These are phyloP conservation scores for Cirrhinus mrigala DNA, from an alignment of 2,797 vertebrate genomes.

Conservation along the genomic window DNA sequence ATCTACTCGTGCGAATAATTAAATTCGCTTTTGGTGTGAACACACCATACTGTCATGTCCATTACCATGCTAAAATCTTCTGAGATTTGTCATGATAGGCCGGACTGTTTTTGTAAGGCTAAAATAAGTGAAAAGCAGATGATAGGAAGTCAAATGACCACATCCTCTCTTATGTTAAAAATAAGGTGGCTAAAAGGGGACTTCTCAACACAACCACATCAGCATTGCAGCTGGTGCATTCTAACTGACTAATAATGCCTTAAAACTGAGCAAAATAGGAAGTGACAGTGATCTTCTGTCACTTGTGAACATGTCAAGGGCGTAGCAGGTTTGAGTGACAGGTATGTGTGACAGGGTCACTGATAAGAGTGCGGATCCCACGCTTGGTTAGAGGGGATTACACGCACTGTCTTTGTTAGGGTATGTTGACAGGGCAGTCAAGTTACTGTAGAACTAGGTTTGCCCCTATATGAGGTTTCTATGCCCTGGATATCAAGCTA, in stretches of 20 bases:
- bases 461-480: neutral
- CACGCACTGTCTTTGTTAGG: neutral
- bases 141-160: neutral
- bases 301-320: slow-evolving; percentile 11
- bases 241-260: slow-evolving; percentile 6
- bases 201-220: neutral
- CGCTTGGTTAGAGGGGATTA: slow-evolving; percentile 3
- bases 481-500: neutral
- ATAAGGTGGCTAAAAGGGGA: neutral
- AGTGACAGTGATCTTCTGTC: slow-evolving; percentile 41
- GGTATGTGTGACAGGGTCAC: slow-evolving; percentile 36
- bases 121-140: too few relatives aligned
- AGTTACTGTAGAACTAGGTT: slow-evolving; percentile 1
- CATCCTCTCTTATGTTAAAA: neutral
- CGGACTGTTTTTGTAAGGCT: neutral
- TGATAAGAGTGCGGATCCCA: slow-evolving; percentile 12
- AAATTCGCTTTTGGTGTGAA: too few relatives aligned
- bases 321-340: slow-evolving; percentile 28
- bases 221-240: neutral
- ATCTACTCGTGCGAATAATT: too few relatives aligned
- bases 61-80: too few relatives aligned
- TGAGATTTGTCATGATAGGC: too few relatives aligned
- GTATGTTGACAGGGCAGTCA: neutral
- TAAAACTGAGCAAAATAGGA: slow-evolving; percentile 25
- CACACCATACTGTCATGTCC: too few relatives aligned